These are phyloP conservation scores for Silurus lanzhouensis DNA, from an alignment of 2,797 vertebrate genomes.

Conservation along the genomic window DNA sequence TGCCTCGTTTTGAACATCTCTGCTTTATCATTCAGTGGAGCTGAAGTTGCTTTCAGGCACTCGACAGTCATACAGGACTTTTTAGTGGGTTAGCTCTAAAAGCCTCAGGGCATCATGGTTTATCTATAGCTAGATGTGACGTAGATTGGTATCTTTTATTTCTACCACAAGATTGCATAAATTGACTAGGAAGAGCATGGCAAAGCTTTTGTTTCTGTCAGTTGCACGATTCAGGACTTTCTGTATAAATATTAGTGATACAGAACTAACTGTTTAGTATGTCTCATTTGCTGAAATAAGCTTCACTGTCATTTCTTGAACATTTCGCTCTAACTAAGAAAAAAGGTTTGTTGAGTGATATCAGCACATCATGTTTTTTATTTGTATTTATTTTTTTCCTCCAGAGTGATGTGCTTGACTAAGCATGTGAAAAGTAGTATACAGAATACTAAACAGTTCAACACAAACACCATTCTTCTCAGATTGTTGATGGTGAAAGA, in stretches of 20 bases:
- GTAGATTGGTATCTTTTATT: not conserved
- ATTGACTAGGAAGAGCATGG: not conserved
- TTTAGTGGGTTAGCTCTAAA: constrained; percentile 12
- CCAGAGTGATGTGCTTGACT: not conserved
- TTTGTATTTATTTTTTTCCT: not conserved
- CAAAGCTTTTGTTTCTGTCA: constrained; percentile 11
- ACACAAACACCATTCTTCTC: not conserved
- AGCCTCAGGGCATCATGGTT: not conserved
- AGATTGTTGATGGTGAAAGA: not conserved
- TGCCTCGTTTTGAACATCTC: constrained; percentile 26
- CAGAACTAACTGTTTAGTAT: constrained; percentile 3
- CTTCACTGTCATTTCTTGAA: constrained; percentile 19
- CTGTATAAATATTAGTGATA: not conserved
- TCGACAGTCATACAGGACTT: constrained; percentile 18
- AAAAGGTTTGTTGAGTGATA: not conserved
- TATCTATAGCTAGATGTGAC: not conserved
- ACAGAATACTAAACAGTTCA: too few species aligned
- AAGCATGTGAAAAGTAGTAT: not conserved
- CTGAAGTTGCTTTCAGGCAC: constrained; percentile 42
- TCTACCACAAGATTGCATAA: not conserved
- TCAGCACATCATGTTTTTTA: not conserved
- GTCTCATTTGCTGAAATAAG: not conserved
- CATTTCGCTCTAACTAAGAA: not conserved
- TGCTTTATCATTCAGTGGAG: constrained; percentile 40
- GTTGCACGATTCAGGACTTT: not conserved